A percentile compares a stretch with the other conserved stretches of the same genome.
These are phyloP conservation scores for Danio kyathit DNA, from an alignment of 2,797 vertebrate species.

Conservation along the genomic window DNA sequence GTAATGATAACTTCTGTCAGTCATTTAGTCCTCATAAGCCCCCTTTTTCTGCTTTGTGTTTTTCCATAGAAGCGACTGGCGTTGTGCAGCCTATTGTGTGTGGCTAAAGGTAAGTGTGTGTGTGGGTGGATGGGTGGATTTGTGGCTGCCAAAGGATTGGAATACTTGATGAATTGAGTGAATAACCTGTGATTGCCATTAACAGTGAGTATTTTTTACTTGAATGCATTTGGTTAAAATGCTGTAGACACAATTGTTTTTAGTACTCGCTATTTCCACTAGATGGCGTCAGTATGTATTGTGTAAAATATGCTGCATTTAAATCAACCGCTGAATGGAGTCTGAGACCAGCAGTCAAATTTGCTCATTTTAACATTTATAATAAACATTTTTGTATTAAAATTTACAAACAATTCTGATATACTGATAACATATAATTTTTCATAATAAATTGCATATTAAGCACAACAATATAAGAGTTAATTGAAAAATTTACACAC, in stretches of 20 bases:
- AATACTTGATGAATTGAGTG: not conserved
- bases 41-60: conserved; percentile 36
- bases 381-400: not conserved
- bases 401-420: no score
- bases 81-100: conserved; percentile 20
- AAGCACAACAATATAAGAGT: not conserved
- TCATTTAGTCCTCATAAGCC: conserved; percentile 67
- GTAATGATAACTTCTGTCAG: conserved; percentile 89
- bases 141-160: not conserved
- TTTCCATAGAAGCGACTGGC: conserved; percentile 21
- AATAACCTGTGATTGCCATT: not conserved
- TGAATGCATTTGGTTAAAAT: not conserved
- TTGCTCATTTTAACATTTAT: not conserved
- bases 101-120: not conserved
- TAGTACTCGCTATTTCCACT: conserved; percentile 44
- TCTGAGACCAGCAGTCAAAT: not conserved
- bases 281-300: conserved; percentile 52
- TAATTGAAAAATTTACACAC: not conserved
- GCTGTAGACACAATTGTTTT: not conserved
- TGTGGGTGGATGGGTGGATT: not conserved
- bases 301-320: not conserved
- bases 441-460: not conserved
- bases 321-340: not conserved
- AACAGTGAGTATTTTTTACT: not conserved
- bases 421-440: no score